Evolutionary conservation across 1,140 invertebrate species (phyloP), one percentile per base, ranked within the genome.

Genomic region (Papilio glaucus): DNA sequence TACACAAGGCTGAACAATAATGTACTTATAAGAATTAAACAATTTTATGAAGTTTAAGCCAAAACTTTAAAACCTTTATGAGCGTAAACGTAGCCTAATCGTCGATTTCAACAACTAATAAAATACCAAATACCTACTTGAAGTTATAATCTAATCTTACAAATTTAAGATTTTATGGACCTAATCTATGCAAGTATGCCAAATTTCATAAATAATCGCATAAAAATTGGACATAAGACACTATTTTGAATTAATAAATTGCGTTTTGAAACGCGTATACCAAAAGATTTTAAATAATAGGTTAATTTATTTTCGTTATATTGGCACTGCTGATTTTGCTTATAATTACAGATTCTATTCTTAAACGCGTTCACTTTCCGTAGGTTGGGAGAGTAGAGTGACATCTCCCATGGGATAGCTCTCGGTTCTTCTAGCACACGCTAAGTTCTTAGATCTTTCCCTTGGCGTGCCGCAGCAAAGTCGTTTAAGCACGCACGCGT

Each of bases 401-500:
- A 94, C 87, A 26, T 94, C 92, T 39, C 90, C 93, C 88, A 94
- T 91, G 0, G 93, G 93, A 53, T 93, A 86, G 72, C 93, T 93
- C 26, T 94, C 93, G 9, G 86, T 92, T 72, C 87, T 81, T 74
- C 87, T 80, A 4, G 76, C 86, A 61, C 79, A 81, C 13, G 83
- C 87, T 71, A 87, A 72, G 37, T 92, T 80, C 77, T 93, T 91
- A 33, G 87, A 82, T 60, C 88, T 81, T 70, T 93, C 91, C 42
- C 89, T 81, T 0, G 90, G 80, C 12, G 87, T 87, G 33, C 89
- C 87, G 61, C 94, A 94, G 77, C 93, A 94, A 0, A 94, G 85
- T 71, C 94, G 85, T 37, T 93, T 86, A 33, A 94, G 90, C 15
- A 94, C 94, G 74, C 93, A 94, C 13, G 94, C 92, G 75, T 94